Base-by-base conservation (phyloP, 2,113 vertebrate species). In the Ptilonorhynchus violaceus region DNA sequence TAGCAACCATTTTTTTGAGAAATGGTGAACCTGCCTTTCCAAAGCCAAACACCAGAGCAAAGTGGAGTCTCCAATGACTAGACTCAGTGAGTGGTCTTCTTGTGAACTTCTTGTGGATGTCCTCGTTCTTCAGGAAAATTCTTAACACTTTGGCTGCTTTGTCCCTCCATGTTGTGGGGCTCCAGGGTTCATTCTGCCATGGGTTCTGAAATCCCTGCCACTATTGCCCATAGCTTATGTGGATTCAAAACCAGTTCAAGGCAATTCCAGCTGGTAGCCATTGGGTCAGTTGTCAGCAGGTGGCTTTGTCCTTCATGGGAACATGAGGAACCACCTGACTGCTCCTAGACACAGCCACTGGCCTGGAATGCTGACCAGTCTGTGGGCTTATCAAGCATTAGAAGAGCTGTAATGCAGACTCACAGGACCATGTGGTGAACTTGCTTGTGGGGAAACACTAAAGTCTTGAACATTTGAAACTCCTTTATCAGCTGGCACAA, bases 121-220 rank as follows among this genome's bases (percentile, higher is more conserved):
- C 18, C 33, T 68, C 2, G 0, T 52, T 21, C 13, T n/a, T 0
- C 1, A 4, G 31, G 35, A 66, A 68, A 18, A 20, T 82, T 50
- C 17, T 15, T 31, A 33, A 28, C 5, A 4, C 19, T 31, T 52
- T n/a, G n/a, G 15, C 37, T 91, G 59, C 47, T 69, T 81, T 80
- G 53, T 82, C 46, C 31, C 42, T 84, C 23, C 49, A 11, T 6
- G 33, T 1, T 49, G 33, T 73, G 49, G 18, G 13, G 49, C 78
- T 60, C 56, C 66, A 81, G 56, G 62, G 47, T 85, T 66, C 59
- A 8, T 62, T 88, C 55, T 78, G 47, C n/a, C 50, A 5, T 19
- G 8, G 0, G 20, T 62, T 80, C 53, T 79, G 74, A 67, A 72
- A 74, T 39, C 41, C 6, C 24, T 50, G 30, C 11, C 50, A n/a